These are phyloP conservation scores for Tetramorium parvispinum DNA, from an alignment of 1,140 invertebrate species.

Conservation along the genomic window DNA sequence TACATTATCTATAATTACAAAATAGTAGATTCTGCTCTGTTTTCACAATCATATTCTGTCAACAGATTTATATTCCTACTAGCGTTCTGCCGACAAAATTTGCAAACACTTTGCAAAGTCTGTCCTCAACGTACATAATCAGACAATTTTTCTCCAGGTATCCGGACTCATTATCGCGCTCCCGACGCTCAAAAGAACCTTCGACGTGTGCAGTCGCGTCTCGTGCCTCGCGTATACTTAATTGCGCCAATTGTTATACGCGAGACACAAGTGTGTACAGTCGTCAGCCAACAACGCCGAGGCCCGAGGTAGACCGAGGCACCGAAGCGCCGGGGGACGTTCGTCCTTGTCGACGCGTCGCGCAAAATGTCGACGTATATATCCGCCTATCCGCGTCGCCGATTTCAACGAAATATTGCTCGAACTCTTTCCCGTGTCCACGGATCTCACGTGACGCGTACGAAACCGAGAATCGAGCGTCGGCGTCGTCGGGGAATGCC, in stretches of 20 bases:
- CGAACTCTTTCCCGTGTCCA: no score
- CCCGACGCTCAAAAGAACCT: not conserved
- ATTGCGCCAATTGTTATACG: not conserved
- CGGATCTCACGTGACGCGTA: no score
- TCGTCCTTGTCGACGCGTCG: no score
- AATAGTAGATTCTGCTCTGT: no score
- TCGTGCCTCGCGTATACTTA: no score
- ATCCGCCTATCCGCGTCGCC: no score
- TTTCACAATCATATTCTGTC: no score
- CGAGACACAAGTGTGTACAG: not conserved
- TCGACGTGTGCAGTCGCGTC: not conserved
- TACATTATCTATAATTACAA: no score
- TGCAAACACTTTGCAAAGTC: not conserved
- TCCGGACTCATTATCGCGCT: not conserved
- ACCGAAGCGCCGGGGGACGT: not conserved
- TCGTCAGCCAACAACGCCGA: not conserved
- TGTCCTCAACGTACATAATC: not conserved
- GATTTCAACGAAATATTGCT: no score
- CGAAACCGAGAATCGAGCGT: no score
- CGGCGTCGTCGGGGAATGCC: no score
- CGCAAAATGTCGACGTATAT: no score
- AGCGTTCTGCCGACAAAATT: not conserved
- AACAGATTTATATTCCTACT: not conserved
- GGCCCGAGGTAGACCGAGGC: not conserved
- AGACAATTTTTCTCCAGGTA: not conserved